Percentiles rank a stretch among this genome's conserved stretches.
These are phyloP conservation scores for Lypha dubia DNA, from an alignment of 2,888 invertebrate species.

Conservation along the genomic window DNA sequence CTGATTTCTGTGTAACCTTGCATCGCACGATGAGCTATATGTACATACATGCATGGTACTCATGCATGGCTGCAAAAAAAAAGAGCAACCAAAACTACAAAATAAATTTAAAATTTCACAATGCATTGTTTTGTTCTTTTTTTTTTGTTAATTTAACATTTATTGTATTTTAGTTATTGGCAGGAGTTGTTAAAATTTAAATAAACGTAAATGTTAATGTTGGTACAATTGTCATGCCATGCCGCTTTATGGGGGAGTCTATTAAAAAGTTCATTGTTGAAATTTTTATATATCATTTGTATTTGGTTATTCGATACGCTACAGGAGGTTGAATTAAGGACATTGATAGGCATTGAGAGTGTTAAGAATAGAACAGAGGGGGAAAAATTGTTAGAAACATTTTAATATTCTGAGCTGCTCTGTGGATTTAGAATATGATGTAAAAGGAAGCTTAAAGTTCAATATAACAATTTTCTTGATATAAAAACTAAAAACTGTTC, in stretches of 20 bases:
- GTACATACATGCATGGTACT: too few species aligned
- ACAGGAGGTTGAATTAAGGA: not conserved
- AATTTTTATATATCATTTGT: not conserved
- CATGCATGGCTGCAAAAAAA: not conserved
- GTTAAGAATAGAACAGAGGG: too few species aligned
- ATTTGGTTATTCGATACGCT: not conserved
- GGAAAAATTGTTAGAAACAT: too few species aligned
- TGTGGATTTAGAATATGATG: too few species aligned
- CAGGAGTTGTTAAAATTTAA: not conserved
- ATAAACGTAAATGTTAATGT: not conserved
- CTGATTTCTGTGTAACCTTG: slow-evolving; percentile 22
- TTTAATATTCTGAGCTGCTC: too few species aligned
- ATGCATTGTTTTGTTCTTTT: slow-evolving; percentile 32
- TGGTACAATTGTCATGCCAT: not conserved
- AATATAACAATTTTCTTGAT: too few species aligned
- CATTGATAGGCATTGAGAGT: not conserved
- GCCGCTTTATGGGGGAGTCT: not conserved
- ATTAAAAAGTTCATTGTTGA: not conserved
- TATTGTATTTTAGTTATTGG: slow-evolving; percentile 44
- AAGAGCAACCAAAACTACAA: not conserved
- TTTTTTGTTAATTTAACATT: slow-evolving; percentile 46
- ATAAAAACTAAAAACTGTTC: too few species aligned
- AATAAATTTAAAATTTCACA: not conserved
- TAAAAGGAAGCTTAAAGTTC: too few species aligned
- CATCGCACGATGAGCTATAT: too few species aligned